Evolutionary conservation across 2,888 invertebrate species (phyloP).

Genomic region (Himalopsyche tibetana): DNA sequence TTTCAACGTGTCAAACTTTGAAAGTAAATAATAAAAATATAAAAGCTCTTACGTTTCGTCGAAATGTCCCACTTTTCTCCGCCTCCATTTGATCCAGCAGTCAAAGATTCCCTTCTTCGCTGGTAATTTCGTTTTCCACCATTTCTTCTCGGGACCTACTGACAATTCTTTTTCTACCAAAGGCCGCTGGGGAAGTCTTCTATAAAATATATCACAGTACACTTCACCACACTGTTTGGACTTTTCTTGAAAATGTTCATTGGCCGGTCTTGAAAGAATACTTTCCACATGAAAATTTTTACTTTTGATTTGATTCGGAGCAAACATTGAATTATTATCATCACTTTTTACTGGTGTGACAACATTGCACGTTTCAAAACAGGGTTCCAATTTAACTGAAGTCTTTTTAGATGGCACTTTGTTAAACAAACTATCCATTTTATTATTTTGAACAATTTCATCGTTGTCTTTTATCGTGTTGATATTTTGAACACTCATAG

Average conservation of each 20-base stretch:
- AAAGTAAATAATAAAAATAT: neutral
- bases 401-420: constrained; percentile 51
- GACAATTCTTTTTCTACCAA: constrained; percentile 69
- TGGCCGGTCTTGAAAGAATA: constrained; percentile 54
- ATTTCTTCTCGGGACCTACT: constrained; percentile 69
- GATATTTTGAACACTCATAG: constrained; percentile 1
- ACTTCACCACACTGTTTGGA: constrained; percentile 66
- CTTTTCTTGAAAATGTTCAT: constrained; percentile 49
- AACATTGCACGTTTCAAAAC: constrained; percentile 41
- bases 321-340: neutral
- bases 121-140: constrained; percentile 72
- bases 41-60: constrained; percentile 70
- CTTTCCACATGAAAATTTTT: constrained; percentile 57
- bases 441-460: neutral
- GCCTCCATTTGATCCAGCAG: constrained; percentile 74
- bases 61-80: constrained; percentile 66
- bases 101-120: constrained; percentile 74
- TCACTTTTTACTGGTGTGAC: neutral
- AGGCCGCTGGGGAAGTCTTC: constrained; percentile 68
- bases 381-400: constrained; percentile 44
- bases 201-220: constrained; percentile 60
- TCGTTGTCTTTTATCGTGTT: neutral
- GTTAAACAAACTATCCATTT: constrained; percentile 40
- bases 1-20: no score
- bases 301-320: constrained; percentile 56